Base-by-base conservation (phyloP, 2,888 invertebrate genomes). In the Aleiodes alternator region DNA sequence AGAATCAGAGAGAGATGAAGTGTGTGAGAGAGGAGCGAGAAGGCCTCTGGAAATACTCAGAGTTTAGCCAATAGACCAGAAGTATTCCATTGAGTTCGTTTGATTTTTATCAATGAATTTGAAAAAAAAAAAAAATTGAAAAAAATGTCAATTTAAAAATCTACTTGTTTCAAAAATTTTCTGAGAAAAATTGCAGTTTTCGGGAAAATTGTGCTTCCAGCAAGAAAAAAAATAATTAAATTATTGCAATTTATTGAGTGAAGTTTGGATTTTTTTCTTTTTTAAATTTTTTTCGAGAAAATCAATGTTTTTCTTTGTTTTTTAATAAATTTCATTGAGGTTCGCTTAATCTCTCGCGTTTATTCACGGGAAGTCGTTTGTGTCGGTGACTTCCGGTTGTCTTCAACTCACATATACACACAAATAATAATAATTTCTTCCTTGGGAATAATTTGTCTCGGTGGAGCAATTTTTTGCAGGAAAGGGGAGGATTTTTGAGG, bases 61-160 rank as follows among this genome's bases (percentile, higher is more conserved):
- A 57, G 75, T 76, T 75, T 77, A 74, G 69, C 78, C 72, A 69
- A 76, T 78, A 79, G 59, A 14, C 48, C 64, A 64, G 23, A 64
- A 43, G 23, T 11, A 64, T 64, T 64, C 29, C 56, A 16, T 48
- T 14, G 23, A 64, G 64, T 64, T 48, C 16, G 23, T 43, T 64
- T 29, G 8, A 16, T 64, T 61, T 11, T 43, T n/a, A 14, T 12
- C 16, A 64, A 48, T 64, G 11, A 23, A 43, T 23, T 23, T 2
- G 23, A 23, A 23, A 23, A 23, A 23, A 23, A 23, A 23, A 1
- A 23, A 4, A 14, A 48, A 8, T n/a, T n/a, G n/a, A 64, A 23
- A 12, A 48, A 16, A 43, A 64, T 56, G n/a, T 56, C 5, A 64
- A 43, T 43, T 43, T 14, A 16, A 43, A 64, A 43, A 48, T 16